phyloP scores from a whole-genome alignment of 2,888 invertebrate species.

The Netelia fuscicornis region DNA sequence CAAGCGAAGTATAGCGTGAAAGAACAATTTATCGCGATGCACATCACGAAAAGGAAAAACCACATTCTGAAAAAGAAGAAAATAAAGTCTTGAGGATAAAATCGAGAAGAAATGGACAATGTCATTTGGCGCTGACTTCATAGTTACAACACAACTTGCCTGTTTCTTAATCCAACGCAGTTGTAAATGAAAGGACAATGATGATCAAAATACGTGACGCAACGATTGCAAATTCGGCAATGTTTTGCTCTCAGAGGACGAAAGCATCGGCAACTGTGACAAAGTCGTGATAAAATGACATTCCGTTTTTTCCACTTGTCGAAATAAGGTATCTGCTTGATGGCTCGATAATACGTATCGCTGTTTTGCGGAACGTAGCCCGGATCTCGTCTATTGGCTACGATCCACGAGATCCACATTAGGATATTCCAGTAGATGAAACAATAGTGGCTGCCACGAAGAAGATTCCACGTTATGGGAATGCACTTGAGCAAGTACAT shows the following conservation, averaged over 20 bases:
- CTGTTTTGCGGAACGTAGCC: slow-evolving; percentile 96
- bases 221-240: slow-evolving; percentile 95
- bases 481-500: slow-evolving; percentile 97
- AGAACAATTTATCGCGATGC: slow-evolving; percentile 94
- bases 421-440: slow-evolving; percentile 96
- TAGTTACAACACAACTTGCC: slow-evolving; percentile 81
- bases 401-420: slow-evolving; percentile 97
- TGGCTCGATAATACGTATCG: slow-evolving; percentile 95
- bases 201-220: slow-evolving; percentile 96
- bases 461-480: slow-evolving; percentile 95
- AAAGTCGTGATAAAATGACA: slow-evolving; percentile 92
- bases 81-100: neutral
- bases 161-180: slow-evolving; percentile 95
- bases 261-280: slow-evolving; percentile 96
- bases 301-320: slow-evolving; percentile 97
- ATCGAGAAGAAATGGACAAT: neutral
- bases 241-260: slow-evolving; percentile 96
- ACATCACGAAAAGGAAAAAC: slow-evolving; percentile 96
- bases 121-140: neutral
- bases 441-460: slow-evolving; percentile 94
- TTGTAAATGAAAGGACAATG: slow-evolving; percentile 98
- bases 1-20: slow-evolving; percentile 95
- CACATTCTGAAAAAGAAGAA: slow-evolving; percentile 89
- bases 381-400: slow-evolving; percentile 95
- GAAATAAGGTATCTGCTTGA: slow-evolving; percentile 96